Conservation (phyloP, 2,113 vertebrate species). For the Ranitomeya variabilis region DNA sequence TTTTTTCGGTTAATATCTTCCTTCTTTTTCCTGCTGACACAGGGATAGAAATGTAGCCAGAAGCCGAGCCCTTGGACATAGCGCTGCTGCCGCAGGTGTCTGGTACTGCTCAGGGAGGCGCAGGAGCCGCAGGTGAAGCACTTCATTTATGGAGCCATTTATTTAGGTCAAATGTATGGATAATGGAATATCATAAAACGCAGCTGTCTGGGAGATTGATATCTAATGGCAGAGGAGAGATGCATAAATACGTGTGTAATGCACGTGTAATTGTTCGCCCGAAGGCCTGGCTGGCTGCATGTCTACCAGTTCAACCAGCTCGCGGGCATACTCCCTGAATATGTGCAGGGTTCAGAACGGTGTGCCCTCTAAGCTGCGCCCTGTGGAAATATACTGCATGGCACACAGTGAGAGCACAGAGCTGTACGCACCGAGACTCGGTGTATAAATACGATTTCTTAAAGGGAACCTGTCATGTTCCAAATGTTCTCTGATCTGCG, state of each 20-base stretch:
- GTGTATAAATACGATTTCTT: background rate
- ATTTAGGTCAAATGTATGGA: conserved; percentile 45
- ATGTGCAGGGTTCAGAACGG: conserved; percentile 3
- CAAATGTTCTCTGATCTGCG: no score
- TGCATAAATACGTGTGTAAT: conserved; percentile 15
- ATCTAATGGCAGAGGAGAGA: background rate
- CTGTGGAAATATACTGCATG: background rate
- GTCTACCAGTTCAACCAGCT: conserved; percentile 14
- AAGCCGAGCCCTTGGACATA: conserved; percentile 15
- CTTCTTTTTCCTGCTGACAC: background rate
- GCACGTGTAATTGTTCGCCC: conserved; percentile 4
- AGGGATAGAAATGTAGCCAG: background rate
- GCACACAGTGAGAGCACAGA: background rate
- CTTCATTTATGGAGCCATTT: conserved; percentile 19
- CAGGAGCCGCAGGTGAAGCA: background rate
- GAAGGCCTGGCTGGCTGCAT: conserved; percentile 18
- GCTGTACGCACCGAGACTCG: background rate
- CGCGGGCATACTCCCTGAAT: background rate
- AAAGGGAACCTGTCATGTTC: no score
- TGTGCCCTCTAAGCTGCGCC: conserved; percentile 3
- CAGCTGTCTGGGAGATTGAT: conserved; percentile 37
- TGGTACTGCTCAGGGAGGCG: background rate
- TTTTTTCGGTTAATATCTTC: background rate
- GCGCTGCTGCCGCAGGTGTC: conserved; percentile 14
- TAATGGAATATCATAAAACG: conserved; percentile 37